These are phyloP conservation scores for Eudyptes chrysolophus DNA, from an alignment of 2,113 vertebrate genomes.

Conservation along the genomic window DNA sequence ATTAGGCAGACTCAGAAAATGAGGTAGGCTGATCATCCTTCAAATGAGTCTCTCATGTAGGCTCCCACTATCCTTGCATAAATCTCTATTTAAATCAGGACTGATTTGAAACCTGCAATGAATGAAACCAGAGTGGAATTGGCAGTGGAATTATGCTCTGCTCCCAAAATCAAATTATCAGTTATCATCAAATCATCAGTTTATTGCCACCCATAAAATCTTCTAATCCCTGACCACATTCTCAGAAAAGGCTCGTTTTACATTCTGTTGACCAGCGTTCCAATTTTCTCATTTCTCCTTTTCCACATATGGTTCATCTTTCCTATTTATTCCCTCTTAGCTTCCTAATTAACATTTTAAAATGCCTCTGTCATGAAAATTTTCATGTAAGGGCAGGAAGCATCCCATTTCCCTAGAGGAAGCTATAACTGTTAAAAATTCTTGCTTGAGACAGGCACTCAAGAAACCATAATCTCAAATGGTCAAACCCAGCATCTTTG, in stretches of 20 bases:
- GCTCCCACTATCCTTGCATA: neutral
- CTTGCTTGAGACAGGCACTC: neutral
- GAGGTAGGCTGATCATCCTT: neutral
- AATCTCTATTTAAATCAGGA: constrained; percentile 10
- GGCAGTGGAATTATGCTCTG: neutral
- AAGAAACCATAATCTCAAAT: neutral
- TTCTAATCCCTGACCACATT: neutral
- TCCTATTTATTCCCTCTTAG: neutral
- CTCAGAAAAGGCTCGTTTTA: neutral
- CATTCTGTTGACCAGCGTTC: neutral
- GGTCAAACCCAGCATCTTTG: neutral
- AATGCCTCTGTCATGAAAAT: neutral
- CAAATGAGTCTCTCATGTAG: neutral
- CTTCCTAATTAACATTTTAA: constrained; percentile 35
- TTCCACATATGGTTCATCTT: neutral
- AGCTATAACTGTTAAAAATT: neutral
- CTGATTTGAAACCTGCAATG: neutral
- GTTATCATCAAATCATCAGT: neutral
- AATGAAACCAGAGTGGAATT: neutral
- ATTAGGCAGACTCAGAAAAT: neutral
- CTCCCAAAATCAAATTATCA: neutral
- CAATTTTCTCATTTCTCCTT: neutral
- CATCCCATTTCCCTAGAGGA: neutral
- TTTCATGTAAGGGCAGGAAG: neutral
- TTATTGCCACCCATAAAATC: neutral